These are phyloP conservation scores for Cebus imitator DNA, from an alignment of 2,113 vertebrate species.

Conservation along the genomic window DNA sequence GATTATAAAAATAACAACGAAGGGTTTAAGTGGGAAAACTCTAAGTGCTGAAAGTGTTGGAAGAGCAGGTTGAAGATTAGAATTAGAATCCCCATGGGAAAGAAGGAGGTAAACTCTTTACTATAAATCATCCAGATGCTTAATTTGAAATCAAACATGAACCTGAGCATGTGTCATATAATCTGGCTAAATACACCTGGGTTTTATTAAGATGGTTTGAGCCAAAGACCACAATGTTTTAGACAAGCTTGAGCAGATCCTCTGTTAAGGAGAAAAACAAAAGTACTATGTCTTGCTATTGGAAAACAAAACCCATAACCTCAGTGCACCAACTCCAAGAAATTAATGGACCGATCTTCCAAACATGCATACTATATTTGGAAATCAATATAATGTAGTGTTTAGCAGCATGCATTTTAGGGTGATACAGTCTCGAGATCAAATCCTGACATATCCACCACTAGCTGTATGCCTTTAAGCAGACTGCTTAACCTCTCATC, in stretches of 20 bases:
- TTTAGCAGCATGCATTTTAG: background rate
- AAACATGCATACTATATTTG: background rate
- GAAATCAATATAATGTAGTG: background rate
- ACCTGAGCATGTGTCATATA: slow-evolving; percentile 85
- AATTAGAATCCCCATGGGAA: slow-evolving; percentile 79
- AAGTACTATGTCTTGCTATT: slow-evolving; percentile 6
- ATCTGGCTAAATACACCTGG: slow-evolving; percentile 84
- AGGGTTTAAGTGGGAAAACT: slow-evolving; percentile 74
- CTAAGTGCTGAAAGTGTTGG: slow-evolving; percentile 81
- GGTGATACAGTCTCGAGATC: background rate
- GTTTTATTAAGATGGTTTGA: slow-evolving; percentile 85
- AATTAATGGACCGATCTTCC: slow-evolving; percentile 20
- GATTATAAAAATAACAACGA: slow-evolving; percentile 82
- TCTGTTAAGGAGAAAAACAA: slow-evolving; percentile 77
- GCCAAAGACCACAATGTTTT: slow-evolving; percentile 83
- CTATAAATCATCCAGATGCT: slow-evolving; percentile 84
- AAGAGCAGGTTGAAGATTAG: slow-evolving; percentile 84
- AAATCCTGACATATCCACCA: background rate
- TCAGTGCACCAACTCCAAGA: background rate
- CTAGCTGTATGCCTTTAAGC: background rate
- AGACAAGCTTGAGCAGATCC: slow-evolving; percentile 74
- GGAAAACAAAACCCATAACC: background rate
- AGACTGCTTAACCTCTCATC: background rate
- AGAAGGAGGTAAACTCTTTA: slow-evolving; percentile 80
- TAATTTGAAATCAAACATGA: slow-evolving; percentile 88